Base-by-base conservation (phyloP, 2,888 invertebrate species). In the Nudaria mundana region DNA sequence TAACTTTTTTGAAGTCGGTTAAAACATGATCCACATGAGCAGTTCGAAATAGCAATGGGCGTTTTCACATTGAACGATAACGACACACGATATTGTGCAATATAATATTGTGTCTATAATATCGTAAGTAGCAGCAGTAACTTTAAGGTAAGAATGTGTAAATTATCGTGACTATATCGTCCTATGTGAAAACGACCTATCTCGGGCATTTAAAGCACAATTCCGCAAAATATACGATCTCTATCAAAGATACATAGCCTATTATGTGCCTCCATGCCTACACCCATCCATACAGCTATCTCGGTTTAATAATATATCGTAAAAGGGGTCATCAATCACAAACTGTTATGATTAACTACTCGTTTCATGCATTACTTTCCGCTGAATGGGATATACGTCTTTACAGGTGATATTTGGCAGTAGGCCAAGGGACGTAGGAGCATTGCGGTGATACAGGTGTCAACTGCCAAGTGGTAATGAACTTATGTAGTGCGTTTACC, bases 381-480 rank as follows among this genome's bases (percentile, higher is more conserved):
- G 57, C 50, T 61, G 53, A 68, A 51, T 48, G 41, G 30, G 41
- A 47, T 65, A 66, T 64, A 51, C 53, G 52, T 55, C 51, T 53
- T 56, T n/a, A n/a, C 62, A 63, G 63, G 64, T 63, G 50, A 35
- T 33, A 29, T 37, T 49, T 81, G 81, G 81, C 75, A 18, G 10
- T 2, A 3, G 16, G 79, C 81, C 81, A 81, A 56, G 3, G 31
- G 56, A 52, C 52, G 61, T 63, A 62, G 64, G 57, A 40, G 40
- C 35, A 24, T 30, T 51, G 67, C 76, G 76, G 74, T 75, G 71
- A 63, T 66, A 57, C 79, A 82, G 81, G 81, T 81, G 40, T 52
- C 40, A 26, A 29, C 54, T 76, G 83, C 83, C 85, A 85, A 77
- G 78, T 78, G 85, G 78, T 83, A 86, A 84, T 87, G 86, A 87